phyloP scores from a whole-genome alignment of 2,888 invertebrate genomes.

The Sisyra nigra region DNA sequence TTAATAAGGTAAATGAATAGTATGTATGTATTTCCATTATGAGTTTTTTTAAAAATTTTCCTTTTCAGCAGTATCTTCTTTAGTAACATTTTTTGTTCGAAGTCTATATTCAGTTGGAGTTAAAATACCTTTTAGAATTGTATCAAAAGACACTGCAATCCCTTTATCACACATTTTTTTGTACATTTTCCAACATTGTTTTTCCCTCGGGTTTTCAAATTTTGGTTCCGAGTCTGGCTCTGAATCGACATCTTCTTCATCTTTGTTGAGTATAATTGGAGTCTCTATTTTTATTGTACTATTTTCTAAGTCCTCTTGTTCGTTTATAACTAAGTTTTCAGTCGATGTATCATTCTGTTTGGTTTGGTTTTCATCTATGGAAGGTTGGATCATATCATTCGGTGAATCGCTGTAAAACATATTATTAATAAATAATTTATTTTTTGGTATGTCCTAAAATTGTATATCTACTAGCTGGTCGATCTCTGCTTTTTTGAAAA shows the following conservation, averaged over 20 bases:
- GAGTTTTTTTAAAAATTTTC: too few relatives aligned
- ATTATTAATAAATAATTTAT: too few relatives aligned
- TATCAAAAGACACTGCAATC: slow-evolving; percentile 48
- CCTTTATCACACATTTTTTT: slow-evolving; percentile 52
- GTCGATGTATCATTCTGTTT: neutral
- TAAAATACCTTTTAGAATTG: slow-evolving; percentile 50
- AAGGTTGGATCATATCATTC: neutral
- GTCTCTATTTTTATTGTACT: neutral
- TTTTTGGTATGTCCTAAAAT: too few relatives aligned
- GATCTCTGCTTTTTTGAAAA: too few relatives aligned
- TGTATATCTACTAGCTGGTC: too few relatives aligned
- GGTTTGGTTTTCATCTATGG: neutral
- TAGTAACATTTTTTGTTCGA: slow-evolving; percentile 28
- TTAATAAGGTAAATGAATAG: too few relatives aligned
- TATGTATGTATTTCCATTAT: too few relatives aligned
- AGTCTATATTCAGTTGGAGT: slow-evolving; percentile 55
- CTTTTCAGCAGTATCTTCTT: too few relatives aligned
- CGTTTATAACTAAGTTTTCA: neutral
- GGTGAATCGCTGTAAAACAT: too few relatives aligned
- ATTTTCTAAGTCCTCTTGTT: neutral
- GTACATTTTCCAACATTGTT: slow-evolving; percentile 49
- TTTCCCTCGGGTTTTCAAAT: slow-evolving; percentile 23
- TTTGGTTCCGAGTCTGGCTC: slow-evolving; percentile 11
- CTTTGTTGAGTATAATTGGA: neutral
- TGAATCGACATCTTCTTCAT: slow-evolving; percentile 1